phyloP scores from a whole-genome alignment of 2,888 invertebrate species.

The Drosophila formosana region DNA sequence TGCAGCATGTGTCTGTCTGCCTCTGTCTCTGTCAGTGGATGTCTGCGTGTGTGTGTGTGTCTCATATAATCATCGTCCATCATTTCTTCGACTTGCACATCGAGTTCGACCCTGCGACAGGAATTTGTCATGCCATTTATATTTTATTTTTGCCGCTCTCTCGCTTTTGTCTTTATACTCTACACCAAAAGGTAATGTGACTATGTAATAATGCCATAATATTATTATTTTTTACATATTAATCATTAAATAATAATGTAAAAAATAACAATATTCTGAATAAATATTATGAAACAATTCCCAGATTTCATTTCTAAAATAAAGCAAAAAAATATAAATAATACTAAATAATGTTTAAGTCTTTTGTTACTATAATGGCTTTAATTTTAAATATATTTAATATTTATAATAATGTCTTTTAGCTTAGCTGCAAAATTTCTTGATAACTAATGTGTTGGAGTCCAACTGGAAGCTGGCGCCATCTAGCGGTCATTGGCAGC shows the following conservation, averaged over 20 bases:
- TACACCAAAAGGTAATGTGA: neutral
- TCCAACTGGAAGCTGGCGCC: neutral
- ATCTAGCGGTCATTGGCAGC: neutral
- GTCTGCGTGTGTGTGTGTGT: slow-evolving; percentile 22
- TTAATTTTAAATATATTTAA: neutral
- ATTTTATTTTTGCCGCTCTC: slow-evolving; percentile 18
- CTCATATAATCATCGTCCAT: slow-evolving; percentile 75
- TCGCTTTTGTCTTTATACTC: slow-evolving; percentile 14
- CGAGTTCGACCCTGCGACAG: slow-evolving; percentile 56
- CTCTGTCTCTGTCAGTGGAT: neutral
- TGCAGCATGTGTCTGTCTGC: slow-evolving; percentile 1
- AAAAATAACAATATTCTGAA: no score
- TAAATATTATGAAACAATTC: no score
- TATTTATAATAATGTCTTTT: neutral
- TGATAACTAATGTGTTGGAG: no score
- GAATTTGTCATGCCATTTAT: slow-evolving; percentile 78
- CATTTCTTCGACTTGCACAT: slow-evolving; percentile 51
- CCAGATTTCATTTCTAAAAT: no score
- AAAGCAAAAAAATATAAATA: no score
- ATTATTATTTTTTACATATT: no score
- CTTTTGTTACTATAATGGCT: no score
- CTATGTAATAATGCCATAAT: neutral
- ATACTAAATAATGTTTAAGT: no score
- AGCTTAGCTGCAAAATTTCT: neutral
- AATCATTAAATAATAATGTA: no score